These are phyloP conservation scores for Ochlodes sylvanus DNA, from an alignment of 2,888 invertebrate genomes.

Conservation along the genomic window DNA sequence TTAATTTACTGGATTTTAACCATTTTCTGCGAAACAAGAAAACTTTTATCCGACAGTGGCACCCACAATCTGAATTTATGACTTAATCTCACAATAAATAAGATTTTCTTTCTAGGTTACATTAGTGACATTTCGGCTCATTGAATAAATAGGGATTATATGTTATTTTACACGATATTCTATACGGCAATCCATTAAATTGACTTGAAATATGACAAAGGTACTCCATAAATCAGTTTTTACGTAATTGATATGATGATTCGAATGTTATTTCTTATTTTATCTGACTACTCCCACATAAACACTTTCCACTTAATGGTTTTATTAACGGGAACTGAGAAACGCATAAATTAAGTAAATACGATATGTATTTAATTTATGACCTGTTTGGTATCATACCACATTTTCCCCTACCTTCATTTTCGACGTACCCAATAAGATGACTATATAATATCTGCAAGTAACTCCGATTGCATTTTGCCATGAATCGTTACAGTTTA, in stretches of 20 bases:
- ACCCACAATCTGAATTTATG: constrained; percentile 42
- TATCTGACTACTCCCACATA: constrained; percentile 33
- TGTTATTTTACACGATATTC: constrained; percentile 29
- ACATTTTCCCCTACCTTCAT: not conserved
- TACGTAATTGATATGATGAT: constrained; percentile 38
- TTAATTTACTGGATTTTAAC: constrained; percentile 9
- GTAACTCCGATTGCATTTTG: not conserved
- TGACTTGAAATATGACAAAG: constrained; percentile 39
- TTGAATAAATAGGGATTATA: constrained; percentile 31
- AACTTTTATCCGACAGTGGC: constrained; percentile 17
- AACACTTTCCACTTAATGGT: constrained; percentile 29
- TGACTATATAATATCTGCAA: too few species aligned
- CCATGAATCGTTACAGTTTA: not conserved
- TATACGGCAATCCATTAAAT: constrained; percentile 32
- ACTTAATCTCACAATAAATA: constrained; percentile 44
- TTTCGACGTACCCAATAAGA: not conserved
- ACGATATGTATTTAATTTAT: constrained; percentile 17
- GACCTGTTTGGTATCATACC: not conserved
- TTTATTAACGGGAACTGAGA: constrained; percentile 31
- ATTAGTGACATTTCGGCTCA: constrained; percentile 28
- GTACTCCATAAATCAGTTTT: constrained; percentile 41
- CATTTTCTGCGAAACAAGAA: constrained; percentile 31
- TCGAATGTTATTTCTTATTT: constrained; percentile 26
- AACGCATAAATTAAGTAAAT: constrained; percentile 19
- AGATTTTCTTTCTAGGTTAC: constrained; percentile 38